Conservation (phyloP, 2,797 vertebrate genomes). For the Fringilla coelebs region DNA sequence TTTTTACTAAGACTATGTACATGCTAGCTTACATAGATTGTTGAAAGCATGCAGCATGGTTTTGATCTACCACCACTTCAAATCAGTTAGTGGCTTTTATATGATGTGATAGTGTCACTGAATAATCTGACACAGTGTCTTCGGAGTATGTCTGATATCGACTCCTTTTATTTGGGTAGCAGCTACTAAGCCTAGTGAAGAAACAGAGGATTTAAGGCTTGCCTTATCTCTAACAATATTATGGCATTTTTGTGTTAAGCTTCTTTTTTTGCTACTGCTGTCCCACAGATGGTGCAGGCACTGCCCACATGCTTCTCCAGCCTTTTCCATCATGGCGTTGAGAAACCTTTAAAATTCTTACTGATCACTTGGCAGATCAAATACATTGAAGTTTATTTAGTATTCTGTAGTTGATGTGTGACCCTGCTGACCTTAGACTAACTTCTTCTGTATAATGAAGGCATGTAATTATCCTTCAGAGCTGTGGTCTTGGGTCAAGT, state of each 20-base stretch:
- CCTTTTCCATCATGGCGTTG: background rate
- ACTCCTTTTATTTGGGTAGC: background rate
- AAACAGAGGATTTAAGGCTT: background rate
- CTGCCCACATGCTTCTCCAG: background rate
- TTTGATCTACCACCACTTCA: background rate
- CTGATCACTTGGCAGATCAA: background rate
- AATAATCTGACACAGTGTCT: background rate
- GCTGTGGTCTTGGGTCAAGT: background rate
- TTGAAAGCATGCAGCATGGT: background rate
- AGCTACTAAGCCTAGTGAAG: background rate
- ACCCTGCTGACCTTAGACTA: background rate
- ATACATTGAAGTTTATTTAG: background rate
- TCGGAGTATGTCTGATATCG: accelerated
- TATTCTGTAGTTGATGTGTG: background rate
- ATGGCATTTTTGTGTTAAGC: background rate
- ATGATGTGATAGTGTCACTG: background rate
- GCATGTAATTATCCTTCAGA: background rate
- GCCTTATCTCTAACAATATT: background rate
- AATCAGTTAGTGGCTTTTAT: background rate
- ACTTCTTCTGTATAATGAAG: background rate
- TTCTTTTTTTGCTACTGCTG: background rate
- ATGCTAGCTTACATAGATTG: background rate
- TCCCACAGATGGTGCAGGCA: background rate
- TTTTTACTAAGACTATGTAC: background rate
- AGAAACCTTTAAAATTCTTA: background rate